Evolutionary conservation across 2,888 invertebrate species (phyloP).

Genomic region (Phaedon cochleariae): DNA sequence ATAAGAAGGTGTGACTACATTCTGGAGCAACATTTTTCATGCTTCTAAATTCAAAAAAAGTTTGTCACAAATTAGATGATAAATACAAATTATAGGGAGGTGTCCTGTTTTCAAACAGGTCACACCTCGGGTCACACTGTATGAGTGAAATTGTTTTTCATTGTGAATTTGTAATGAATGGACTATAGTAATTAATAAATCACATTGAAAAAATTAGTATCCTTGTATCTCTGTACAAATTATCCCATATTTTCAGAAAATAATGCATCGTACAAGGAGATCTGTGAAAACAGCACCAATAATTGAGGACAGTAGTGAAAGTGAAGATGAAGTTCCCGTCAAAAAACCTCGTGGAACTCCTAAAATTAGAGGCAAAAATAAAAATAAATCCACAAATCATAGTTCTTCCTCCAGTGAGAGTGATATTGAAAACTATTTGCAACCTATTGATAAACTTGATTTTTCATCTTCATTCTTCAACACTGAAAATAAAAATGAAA

Average conservation of each 20-base stretch:
- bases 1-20: no score
- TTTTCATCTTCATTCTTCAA: constrained; percentile 66
- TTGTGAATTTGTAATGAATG: no score
- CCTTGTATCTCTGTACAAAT: no score
- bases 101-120: no score
- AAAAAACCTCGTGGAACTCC: constrained; percentile 26
- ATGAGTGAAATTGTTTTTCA: no score
- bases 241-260: not conserved
- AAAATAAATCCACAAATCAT: constrained; percentile 23
- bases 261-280: constrained; percentile 28
- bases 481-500: constrained; percentile 34
- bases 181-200: no score
- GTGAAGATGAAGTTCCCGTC: constrained; percentile 38
- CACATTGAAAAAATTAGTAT: no score
- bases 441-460: constrained; percentile 66
- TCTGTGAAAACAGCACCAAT: constrained; percentile 21
- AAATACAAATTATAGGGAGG: no score
- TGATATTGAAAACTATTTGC: constrained; percentile 66
- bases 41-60: no score
- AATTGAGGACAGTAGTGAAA: constrained; percentile 36
- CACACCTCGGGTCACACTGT: no score
- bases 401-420: constrained; percentile 59
- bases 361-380: not conserved
- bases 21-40: no score
- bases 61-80: no score